Base-by-base conservation (phyloP, 2,797 vertebrate genomes). In the Pipistrellus pipistrellus region DNA sequence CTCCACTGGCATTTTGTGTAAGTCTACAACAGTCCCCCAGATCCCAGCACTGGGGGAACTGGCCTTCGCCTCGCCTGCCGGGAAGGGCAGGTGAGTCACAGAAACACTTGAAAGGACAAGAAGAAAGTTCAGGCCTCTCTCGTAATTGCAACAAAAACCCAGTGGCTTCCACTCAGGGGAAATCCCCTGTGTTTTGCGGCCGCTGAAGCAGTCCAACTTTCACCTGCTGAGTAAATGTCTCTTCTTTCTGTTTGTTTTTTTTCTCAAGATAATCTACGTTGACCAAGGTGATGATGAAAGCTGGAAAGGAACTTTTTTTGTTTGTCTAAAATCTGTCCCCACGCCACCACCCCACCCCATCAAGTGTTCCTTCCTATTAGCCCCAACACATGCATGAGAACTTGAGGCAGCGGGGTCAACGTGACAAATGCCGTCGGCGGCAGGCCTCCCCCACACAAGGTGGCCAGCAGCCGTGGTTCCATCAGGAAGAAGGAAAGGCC, bases 171-270 rank as follows among this genome's bases (percentile, higher is more conserved):
- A 20, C 23, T 13, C n/a, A 2, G 66, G 62, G 92, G 75, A 91
- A 96, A 88, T 76, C 71, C 95, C 90, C 48, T 71, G 1, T 62
- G 32, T 87, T 76, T 82, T 78, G 66, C 93, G 85, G 94, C 88
- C 90, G 80, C 90, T 88, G 15, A 64, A 68, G 46, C 32, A 23
- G 44, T 72, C 90, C 1, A 25, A 69, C 73, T 66, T 84, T 84
- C 69, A 44, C 20, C 51, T 87, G 20, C 9, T 59, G 38, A 80
- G 32, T 51, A 75, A 62, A 48, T 71, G 13, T 64, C 25, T 91
- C 48, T 53, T 25, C 53, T 91, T 75, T 83, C 25, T 57, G 7
- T 38, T 76, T 35, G 25, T 59, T 72, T 12, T 48, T 48, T n/a
- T 8, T 66, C 46, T 21, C 32, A 38, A 15, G 5, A 23, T 15